Percentiles rank a stretch among this genome's conserved stretches.
Conservation (phyloP, 2,888 invertebrate species). For the Oxystoma pomonae region DNA sequence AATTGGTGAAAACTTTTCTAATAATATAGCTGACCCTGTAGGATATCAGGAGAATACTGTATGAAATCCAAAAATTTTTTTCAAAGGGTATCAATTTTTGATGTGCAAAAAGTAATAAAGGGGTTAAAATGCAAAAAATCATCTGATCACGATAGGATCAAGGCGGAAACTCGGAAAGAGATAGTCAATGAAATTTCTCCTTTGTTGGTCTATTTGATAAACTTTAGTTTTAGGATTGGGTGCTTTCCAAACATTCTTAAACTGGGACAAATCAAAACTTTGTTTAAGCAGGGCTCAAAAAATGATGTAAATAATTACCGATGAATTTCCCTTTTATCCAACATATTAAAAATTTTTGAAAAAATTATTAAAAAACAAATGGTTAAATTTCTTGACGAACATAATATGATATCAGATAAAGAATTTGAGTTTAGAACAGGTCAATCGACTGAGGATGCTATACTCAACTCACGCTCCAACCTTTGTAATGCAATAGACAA, state of each 20-base stretch:
- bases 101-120: too few species aligned
- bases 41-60: too few species aligned
- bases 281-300: not conserved
- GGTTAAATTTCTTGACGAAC: not conserved
- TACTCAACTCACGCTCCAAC: too few species aligned
- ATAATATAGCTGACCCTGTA: too few species aligned
- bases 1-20: too few species aligned
- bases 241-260: not conserved
- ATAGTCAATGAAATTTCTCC: not conserved
- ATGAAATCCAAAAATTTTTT: too few species aligned
- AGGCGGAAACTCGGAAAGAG: not conserved
- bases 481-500: too few species aligned
- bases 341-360: not conserved
- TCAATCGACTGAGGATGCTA: not conserved
- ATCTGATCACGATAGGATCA: not conserved
- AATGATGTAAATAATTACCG: not conserved
- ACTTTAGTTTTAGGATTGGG: not conserved
- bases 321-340: not conserved
- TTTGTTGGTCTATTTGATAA: not conserved
- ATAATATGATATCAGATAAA: not conserved
- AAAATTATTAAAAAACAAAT: not conserved
- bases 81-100: too few species aligned
- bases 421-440: not conserved
- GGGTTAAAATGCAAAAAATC: too few species aligned
- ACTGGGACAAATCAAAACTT: not conserved